Conservation (phyloP, 1,140 invertebrate species). For the Drosophila micromelanica region DNA sequence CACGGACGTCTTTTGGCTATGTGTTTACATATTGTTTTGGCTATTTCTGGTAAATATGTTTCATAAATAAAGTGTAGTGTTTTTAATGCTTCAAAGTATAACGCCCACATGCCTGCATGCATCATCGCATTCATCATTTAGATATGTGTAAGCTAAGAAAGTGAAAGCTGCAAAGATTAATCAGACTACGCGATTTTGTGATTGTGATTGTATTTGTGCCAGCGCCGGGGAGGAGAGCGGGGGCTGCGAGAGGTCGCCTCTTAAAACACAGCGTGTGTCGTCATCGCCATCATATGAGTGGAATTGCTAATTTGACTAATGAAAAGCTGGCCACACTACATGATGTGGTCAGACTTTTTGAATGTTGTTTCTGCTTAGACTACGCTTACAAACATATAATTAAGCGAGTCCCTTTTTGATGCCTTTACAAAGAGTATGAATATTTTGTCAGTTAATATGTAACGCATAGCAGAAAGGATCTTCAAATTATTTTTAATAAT, state of each 20-base stretch:
- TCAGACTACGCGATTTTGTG: conserved; percentile 29
- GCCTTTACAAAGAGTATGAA: no score
- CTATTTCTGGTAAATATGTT: conserved; percentile 91
- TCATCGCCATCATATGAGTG: conserved; percentile 57
- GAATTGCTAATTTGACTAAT: conserved; percentile 61
- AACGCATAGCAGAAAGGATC: no score
- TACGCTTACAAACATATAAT: neutral
- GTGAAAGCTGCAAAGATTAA: conserved; percentile 63
- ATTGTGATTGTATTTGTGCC: conserved; percentile 25
- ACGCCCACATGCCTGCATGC: neutral
- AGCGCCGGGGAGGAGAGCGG: neutral
- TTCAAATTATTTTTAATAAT: no score
- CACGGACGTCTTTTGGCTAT: conserved; percentile 94
- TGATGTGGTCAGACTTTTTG: conserved; percentile 24
- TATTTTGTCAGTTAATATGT: no score
- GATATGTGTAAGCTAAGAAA: conserved; percentile 28
- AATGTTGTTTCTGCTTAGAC: neutral
- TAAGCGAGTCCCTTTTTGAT: conserved; percentile 1
- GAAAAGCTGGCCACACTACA: conserved; percentile 40
- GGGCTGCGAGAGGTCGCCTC: conserved; percentile 13
- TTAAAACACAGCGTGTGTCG: conserved; percentile 46
- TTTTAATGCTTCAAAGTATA: neutral
- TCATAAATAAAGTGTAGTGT: neutral
- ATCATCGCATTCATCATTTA: neutral
- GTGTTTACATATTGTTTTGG: conserved; percentile 94